Conservation (phyloP, 2,888 invertebrate species). For the Tholera decimalis region DNA sequence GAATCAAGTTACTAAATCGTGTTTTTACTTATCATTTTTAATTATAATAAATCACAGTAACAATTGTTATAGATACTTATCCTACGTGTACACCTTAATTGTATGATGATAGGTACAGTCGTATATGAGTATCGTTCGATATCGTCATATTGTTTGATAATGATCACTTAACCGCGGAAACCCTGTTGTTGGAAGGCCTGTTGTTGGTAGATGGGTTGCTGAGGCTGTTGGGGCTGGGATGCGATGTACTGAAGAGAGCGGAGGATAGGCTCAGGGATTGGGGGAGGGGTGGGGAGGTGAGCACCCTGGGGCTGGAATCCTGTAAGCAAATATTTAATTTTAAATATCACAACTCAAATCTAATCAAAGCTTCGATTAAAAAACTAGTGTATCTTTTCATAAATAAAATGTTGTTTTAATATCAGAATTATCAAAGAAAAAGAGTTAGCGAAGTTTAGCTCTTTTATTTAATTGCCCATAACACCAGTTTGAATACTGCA, state of each 20-base stretch:
- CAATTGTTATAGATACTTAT: constrained; percentile 75
- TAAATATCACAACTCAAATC: neutral
- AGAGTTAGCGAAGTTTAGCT: neutral
- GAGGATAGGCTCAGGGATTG: constrained; percentile 91
- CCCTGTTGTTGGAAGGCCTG: constrained; percentile 59
- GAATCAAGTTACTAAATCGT: constrained; percentile 16
- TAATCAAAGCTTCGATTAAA: neutral
- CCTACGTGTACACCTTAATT: constrained; percentile 67
- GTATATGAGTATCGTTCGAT: constrained; percentile 63
- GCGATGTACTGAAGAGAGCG: constrained; percentile 87
- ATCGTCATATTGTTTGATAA: constrained; percentile 26
- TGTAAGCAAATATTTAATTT: constrained; percentile 66
- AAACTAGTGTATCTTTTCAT: neutral
- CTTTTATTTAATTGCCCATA: constrained; percentile 23
- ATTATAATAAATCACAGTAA: constrained; percentile 88
- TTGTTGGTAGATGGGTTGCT: constrained; percentile 58
- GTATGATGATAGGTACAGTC: constrained; percentile 66
- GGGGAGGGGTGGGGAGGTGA: constrained; percentile 92
- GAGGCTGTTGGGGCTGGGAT: constrained; percentile 72
- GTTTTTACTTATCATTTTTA: constrained; percentile 65
- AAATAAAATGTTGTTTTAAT: constrained; percentile 5
- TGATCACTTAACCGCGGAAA: constrained; percentile 80
- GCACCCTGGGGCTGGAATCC: constrained; percentile 92
- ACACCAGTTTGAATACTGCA: constrained; percentile 16
- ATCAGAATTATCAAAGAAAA: constrained; percentile 23